Conservation (phyloP, 2,797 vertebrate genomes). For the Sebastes oblongus region DNA sequence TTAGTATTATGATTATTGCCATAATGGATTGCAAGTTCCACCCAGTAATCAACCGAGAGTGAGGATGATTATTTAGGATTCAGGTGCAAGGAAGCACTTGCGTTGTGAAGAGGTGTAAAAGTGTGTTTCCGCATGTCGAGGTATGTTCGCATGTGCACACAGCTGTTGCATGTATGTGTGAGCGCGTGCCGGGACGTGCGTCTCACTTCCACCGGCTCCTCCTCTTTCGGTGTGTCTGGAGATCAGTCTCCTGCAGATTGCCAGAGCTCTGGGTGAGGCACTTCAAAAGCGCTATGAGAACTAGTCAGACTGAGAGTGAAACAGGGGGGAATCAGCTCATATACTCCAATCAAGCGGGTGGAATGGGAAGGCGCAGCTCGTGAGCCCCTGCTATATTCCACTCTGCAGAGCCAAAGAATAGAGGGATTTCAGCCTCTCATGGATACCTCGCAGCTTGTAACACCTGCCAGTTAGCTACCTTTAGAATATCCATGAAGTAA, state of each 20-base stretch:
- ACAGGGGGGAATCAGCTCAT: slow-evolving; percentile 55
- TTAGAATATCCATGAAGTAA: slow-evolving; percentile 19
- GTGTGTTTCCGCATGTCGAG: not conserved
- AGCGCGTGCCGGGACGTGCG: not conserved
- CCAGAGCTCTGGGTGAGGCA: slow-evolving; percentile 57
- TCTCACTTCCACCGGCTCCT: not conserved
- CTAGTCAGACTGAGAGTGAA: slow-evolving; percentile 60
- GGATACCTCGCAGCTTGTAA: slow-evolving; percentile 29
- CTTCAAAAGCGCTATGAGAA: slow-evolving; percentile 69
- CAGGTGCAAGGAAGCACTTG: not conserved
- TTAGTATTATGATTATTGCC: not conserved
- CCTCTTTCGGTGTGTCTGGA: slow-evolving; percentile 47
- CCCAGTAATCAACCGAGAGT: not conserved
- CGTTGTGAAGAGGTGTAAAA: not conserved
- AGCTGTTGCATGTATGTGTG: not conserved
- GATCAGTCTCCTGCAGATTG: slow-evolving; percentile 62
- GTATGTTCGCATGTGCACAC: not conserved
- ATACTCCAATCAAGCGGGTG: slow-evolving; percentile 63
- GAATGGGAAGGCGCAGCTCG: slow-evolving; percentile 47
- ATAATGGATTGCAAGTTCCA: not conserved
- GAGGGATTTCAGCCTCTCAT: slow-evolving; percentile 26
- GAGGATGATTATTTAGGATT: not conserved
- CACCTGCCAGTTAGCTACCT: slow-evolving; percentile 29
- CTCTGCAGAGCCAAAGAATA: slow-evolving; percentile 23
- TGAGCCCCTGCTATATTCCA: slow-evolving; percentile 35